Percentiles rank a stretch among this genome's conserved stretches.
These are phyloP conservation scores for Lophius americanus DNA, from an alignment of 2,797 vertebrate species.

Conservation along the genomic window DNA sequence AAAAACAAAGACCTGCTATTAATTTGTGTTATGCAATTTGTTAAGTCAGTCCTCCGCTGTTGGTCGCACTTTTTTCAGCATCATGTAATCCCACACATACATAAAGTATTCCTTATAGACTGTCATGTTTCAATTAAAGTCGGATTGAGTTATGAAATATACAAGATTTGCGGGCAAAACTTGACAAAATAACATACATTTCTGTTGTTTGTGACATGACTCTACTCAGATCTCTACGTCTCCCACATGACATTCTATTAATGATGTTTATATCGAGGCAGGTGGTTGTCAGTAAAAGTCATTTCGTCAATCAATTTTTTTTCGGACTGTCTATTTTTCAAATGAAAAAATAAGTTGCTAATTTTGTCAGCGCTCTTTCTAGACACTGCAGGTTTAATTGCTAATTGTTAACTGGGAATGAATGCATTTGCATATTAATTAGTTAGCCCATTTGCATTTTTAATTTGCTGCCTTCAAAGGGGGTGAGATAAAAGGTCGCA, in stretches of 20 bases:
- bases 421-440: slow-evolving; percentile 99
- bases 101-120: slow-evolving; percentile 49
- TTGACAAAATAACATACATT: slow-evolving; percentile 68
- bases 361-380: slow-evolving; percentile 99
- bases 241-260: slow-evolving; percentile 78
- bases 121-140: slow-evolving; percentile 75
- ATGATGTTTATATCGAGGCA: slow-evolving; percentile 78
- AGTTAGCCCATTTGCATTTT: slow-evolving; percentile 99
- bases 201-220: slow-evolving; percentile 72
- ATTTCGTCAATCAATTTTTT: slow-evolving; percentile 98
- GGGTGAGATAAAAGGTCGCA: slow-evolving; percentile 99
- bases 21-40: slow-evolving; percentile 59
- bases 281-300: slow-evolving; percentile 93
- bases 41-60: slow-evolving; percentile 21
- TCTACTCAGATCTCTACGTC: slow-evolving; percentile 65
- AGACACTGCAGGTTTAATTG: slow-evolving; percentile 99
- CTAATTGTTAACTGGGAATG: slow-evolving; percentile 99
- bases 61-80: slow-evolving; percentile 17
- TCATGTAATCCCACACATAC: slow-evolving; percentile 37
- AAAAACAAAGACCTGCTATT: slow-evolving; percentile 49
- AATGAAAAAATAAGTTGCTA: slow-evolving; percentile 99
- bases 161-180: slow-evolving; percentile 64
- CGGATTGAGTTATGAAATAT: slow-evolving; percentile 78
- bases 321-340: slow-evolving; percentile 92
- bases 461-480: slow-evolving; percentile 99